A percentile compares a stretch with the other conserved stretches of the same genome.
Evolutionary conservation across 2,888 invertebrate species (phyloP).

Genomic region (Heliconius erato): DNA sequence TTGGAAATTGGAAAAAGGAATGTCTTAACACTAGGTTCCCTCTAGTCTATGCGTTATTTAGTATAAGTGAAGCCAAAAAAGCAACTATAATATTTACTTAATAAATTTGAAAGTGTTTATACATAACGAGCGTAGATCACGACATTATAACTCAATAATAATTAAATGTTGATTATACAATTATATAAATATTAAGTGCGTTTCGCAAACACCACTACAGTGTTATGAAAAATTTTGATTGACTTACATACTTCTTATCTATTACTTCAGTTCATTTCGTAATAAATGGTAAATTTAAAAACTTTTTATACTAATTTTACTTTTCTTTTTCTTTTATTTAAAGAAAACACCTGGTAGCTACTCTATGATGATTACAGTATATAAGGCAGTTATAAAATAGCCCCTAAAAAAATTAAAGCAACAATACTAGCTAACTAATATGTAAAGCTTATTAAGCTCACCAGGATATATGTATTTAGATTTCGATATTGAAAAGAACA

Average conservation of each 20-base stretch:
- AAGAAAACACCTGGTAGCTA: too few relatives aligned
- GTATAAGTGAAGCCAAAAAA: too few relatives aligned
- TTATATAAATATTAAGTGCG: slow-evolving; percentile 20
- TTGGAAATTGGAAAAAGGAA: too few relatives aligned
- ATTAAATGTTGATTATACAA: slow-evolving; percentile 28
- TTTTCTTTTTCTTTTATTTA: not conserved
- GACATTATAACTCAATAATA: slow-evolving; percentile 21
- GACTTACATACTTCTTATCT: slow-evolving; percentile 2
- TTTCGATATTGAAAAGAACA: not conserved
- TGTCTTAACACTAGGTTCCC: too few relatives aligned
- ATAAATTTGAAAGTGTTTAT: slow-evolving; percentile 9
- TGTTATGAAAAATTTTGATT: slow-evolving; percentile 19
- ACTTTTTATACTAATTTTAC: not conserved
- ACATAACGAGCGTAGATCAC: not conserved
- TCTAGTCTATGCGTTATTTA: too few relatives aligned
- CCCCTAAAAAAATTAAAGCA: too few relatives aligned
- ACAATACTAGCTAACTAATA: too few relatives aligned
- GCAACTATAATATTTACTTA: too few relatives aligned
- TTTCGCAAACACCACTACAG: not conserved
- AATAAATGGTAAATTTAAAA: not conserved
- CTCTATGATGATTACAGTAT: too few relatives aligned
- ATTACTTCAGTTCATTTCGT: not conserved
- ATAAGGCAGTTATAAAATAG: too few relatives aligned
- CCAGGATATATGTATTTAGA: too few relatives aligned
- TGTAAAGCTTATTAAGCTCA: too few relatives aligned